These are phyloP conservation scores for Leptinotarsa peninsularis DNA, from an alignment of 2,888 invertebrate species.

Conservation along the genomic window DNA sequence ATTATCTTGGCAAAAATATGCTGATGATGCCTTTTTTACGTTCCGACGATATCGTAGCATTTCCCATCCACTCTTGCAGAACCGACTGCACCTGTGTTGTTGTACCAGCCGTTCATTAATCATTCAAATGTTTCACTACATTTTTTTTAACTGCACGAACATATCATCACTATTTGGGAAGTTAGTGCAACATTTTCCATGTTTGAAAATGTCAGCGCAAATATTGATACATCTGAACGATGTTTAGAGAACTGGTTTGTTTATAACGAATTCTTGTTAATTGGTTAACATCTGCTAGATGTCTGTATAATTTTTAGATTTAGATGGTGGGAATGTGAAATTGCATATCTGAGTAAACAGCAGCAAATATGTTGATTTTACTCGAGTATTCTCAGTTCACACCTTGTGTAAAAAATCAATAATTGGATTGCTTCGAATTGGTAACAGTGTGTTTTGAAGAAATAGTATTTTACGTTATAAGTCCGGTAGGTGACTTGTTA, in stretches of 20 bases:
- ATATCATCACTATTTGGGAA: neutral
- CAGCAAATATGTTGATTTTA: too few species aligned
- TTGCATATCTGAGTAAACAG: too few species aligned
- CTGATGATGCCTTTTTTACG: slow-evolving; percentile 29
- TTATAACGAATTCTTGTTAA: neutral
- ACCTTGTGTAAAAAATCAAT: too few species aligned
- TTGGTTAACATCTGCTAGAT: neutral
- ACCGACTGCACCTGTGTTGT: slow-evolving; percentile 44
- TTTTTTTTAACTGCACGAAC: slow-evolving; percentile 17
- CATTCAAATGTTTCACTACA: slow-evolving; percentile 24
- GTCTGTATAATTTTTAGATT: too few species aligned
- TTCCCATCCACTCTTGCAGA: slow-evolving; percentile 46
- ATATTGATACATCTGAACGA: neutral
- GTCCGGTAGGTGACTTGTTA: too few species aligned
- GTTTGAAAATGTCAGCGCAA: neutral
- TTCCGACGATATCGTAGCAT: slow-evolving; percentile 37
- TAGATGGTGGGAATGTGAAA: too few species aligned
- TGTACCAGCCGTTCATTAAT: slow-evolving; percentile 14
- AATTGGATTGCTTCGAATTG: too few species aligned
- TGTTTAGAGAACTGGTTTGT: neutral
- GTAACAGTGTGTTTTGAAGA: too few species aligned
- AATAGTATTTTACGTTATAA: too few species aligned
- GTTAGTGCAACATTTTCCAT: neutral
- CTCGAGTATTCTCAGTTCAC: too few species aligned
- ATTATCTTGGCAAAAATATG: slow-evolving; percentile 22